phyloP scores from a whole-genome alignment of 2,888 invertebrate genomes.

The Stratiomys singularior region DNA sequence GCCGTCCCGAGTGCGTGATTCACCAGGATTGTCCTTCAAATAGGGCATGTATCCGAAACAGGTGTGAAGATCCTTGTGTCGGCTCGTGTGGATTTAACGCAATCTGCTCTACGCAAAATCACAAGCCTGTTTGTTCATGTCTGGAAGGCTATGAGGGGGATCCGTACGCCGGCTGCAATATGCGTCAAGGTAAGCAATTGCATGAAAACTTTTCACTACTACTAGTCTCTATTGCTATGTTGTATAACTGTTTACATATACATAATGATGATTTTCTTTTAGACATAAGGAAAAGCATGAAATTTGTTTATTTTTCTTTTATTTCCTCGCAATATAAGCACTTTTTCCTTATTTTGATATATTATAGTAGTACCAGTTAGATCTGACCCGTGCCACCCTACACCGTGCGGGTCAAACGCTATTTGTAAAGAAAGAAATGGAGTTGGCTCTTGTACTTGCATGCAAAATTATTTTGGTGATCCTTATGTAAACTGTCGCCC shows the following conservation, averaged over 20 bases:
- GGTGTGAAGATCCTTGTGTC: constrained; percentile 78
- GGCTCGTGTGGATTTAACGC: constrained; percentile 81
- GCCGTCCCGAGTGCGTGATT: constrained; percentile 79
- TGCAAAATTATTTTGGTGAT: constrained; percentile 85
- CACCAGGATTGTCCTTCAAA: constrained; percentile 79
- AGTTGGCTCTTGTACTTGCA: constrained; percentile 83
- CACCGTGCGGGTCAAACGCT: constrained; percentile 89
- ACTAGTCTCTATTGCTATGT: constrained; percentile 48
- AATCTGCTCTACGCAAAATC: constrained; percentile 75
- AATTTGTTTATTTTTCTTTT: constrained; percentile 51
- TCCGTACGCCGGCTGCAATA: constrained; percentile 80
- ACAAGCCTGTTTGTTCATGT: constrained; percentile 79
- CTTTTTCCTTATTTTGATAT: constrained; percentile 40
- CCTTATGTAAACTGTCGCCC: constrained; percentile 87
- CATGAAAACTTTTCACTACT: constrained; percentile 49
- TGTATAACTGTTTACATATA: constrained; percentile 20
- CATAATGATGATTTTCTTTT: constrained; percentile 32
- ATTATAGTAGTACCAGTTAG: constrained; percentile 68
- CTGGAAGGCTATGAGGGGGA: constrained; percentile 78
- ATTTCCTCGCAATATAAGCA: constrained; percentile 58
- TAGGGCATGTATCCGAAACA: constrained; percentile 76
- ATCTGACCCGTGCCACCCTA: constrained; percentile 79
- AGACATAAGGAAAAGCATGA: constrained; percentile 37
- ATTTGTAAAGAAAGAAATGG: constrained; percentile 83
- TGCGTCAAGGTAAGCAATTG: constrained; percentile 69